Evolutionary conservation across 2,888 invertebrate species (phyloP).

Genomic region (Euzetes globulus): DNA sequence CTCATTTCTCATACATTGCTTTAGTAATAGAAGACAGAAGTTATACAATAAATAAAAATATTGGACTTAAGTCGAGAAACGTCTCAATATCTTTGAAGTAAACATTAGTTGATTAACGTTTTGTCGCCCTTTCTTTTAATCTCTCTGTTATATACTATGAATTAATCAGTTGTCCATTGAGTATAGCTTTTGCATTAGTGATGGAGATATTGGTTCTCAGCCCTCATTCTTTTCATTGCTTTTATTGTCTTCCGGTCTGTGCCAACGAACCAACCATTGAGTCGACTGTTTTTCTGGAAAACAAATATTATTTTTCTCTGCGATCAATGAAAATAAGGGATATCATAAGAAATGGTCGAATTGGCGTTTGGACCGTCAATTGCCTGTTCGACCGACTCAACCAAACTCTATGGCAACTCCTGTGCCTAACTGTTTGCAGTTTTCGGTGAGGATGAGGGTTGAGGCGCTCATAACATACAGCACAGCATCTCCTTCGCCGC

Average conservation of each 20-base stretch:
- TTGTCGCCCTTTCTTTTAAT: background rate
- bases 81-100: background rate
- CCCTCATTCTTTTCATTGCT: background rate
- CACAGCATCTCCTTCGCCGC: background rate
- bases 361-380: background rate
- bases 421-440: background rate
- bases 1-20: background rate
- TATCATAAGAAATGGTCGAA: background rate
- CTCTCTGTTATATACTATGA: background rate
- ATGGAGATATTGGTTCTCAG: background rate
- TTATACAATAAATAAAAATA: background rate
- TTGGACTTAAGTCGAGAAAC: background rate
- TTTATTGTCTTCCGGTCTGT: background rate
- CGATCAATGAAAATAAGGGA: background rate
- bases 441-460: background rate
- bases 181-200: background rate
- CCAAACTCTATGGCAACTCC: constrained; percentile 4
- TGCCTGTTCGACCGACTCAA: background rate
- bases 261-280: background rate
- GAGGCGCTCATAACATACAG: background rate
- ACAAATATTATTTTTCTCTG: background rate
- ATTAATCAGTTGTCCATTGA: background rate
- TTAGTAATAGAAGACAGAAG: background rate
- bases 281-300: background rate
- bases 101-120: background rate